phyloP scores from a whole-genome alignment of 2,113 vertebrate species.

The Lathamus discolor region DNA sequence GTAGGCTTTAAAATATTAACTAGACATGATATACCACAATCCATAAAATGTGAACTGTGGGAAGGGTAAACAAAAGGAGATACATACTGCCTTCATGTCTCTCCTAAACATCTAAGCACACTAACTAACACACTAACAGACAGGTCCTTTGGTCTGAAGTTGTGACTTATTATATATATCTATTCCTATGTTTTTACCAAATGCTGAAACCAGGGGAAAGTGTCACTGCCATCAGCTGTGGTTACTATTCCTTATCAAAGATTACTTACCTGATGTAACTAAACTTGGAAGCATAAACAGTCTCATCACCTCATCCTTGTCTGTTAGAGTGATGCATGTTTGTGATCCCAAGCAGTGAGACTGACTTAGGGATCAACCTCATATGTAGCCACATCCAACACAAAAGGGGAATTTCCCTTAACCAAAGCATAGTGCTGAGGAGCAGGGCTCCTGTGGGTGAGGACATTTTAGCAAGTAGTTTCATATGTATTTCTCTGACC shows the following conservation, averaged over 20 bases:
- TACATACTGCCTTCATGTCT: not conserved
- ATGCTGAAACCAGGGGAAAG: not conserved
- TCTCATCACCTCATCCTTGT: not conserved
- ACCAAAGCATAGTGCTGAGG: rapidly evolving
- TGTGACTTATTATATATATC: not conserved
- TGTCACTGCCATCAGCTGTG: not conserved
- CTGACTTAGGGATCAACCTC: not conserved
- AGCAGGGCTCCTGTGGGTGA: not conserved
- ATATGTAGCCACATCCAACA: rapidly evolving
- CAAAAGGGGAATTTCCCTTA: rapidly evolving
- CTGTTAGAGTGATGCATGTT: too few species aligned
- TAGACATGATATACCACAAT: not conserved
- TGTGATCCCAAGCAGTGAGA: not conserved
- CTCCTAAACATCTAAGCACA: not conserved
- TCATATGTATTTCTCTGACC: not conserved
- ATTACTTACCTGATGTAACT: not conserved
- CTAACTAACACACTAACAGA: not conserved
- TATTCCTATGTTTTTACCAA: not conserved
- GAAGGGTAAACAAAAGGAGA: not conserved
- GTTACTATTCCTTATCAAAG: not conserved
- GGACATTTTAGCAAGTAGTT: not conserved
- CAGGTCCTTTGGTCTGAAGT: not conserved
- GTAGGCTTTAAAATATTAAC: not conserved
- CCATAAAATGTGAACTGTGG: not conserved
- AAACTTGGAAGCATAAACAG: not conserved